Percentiles rank a stretch among this genome's conserved stretches.
Evolutionary conservation across 2,113 vertebrate genomes (phyloP).

Genomic region (Marmota monax): DNA sequence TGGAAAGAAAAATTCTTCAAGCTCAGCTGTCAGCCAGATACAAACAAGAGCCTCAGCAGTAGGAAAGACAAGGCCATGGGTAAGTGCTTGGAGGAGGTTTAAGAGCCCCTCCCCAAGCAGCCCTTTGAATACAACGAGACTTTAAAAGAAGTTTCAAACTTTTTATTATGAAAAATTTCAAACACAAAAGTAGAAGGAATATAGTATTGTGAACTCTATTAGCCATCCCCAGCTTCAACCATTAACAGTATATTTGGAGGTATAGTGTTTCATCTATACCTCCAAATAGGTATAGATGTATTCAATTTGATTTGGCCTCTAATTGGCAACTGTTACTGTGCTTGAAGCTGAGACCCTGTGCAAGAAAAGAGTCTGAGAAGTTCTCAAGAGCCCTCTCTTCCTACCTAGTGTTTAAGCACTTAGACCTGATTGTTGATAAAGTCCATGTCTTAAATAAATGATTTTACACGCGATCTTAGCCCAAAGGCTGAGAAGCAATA

Average conservation of each 20-base stretch:
- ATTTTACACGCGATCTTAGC: neutral
- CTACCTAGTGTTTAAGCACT: neutral
- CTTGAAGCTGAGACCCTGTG: neutral
- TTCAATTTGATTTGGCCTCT: constrained; percentile 29
- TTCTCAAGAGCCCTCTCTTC: neutral
- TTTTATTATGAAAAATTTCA: constrained; percentile 16
- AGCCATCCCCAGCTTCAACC: neutral
- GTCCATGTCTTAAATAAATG: neutral
- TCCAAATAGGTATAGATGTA: neutral
- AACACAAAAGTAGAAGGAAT: constrained; percentile 28
- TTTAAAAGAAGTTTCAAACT: constrained; percentile 29
- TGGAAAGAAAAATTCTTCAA: constrained; percentile 32
- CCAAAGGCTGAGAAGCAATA: too few relatives aligned
- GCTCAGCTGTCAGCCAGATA: constrained; percentile 21
- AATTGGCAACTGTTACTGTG: neutral
- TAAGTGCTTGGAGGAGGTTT: neutral
- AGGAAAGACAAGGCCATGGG: neutral
- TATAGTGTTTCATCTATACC: neutral
- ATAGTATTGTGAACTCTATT: neutral
- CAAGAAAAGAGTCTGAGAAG: neutral
- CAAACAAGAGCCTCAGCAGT: neutral
- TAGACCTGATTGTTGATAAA: constrained; percentile 44
- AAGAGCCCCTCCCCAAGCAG: neutral
- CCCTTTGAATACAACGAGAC: neutral
- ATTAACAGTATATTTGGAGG: neutral